A percentile compares a stretch with the other conserved stretches of the same genome.
These are phyloP conservation scores for Globodera rostochiensis DNA, from an alignment of 1,140 invertebrate species.

Conservation along the genomic window DNA sequence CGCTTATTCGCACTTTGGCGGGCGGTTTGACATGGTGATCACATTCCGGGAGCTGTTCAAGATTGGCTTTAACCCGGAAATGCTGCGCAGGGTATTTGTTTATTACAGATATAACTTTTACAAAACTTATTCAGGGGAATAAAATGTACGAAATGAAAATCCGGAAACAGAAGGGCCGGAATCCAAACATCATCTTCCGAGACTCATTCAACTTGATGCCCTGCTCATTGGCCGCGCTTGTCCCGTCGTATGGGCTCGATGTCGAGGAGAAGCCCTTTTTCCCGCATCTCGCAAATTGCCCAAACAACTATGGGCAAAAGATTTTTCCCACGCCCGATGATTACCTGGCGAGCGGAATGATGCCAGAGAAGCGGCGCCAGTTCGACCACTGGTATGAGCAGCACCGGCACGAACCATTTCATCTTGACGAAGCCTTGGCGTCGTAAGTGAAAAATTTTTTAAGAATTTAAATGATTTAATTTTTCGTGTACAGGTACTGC, in stretches of 20 bases:
- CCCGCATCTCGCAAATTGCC: slow-evolving; percentile 32
- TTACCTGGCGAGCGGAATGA: slow-evolving; percentile 30
- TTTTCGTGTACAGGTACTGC: neutral
- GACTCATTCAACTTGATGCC: slow-evolving; percentile 25
- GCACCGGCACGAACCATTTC: neutral
- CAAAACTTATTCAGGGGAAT: neutral
- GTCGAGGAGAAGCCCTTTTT: slow-evolving; percentile 25
- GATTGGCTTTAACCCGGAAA: neutral
- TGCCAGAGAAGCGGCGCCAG: slow-evolving; percentile 24
- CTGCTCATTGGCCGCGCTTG: slow-evolving; percentile 3
- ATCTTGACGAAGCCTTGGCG: slow-evolving; percentile 22
- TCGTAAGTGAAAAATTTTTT: too few species aligned
- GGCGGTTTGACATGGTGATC: slow-evolving; percentile 8
- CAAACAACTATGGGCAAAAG: slow-evolving; percentile 15
- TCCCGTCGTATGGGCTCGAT: slow-evolving; percentile 12
- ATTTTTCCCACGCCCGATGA: slow-evolving; percentile 10
- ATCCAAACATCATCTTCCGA: slow-evolving; percentile 12
- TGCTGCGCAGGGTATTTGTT: neutral
- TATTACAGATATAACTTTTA: neutral
- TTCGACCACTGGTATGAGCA: slow-evolving; percentile 27
- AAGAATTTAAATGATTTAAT: too few species aligned
- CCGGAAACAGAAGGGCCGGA: neutral
- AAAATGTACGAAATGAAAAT: neutral
- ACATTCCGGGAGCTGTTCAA: neutral
- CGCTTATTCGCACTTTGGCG: slow-evolving; percentile 2